Percentiles rank a stretch among this genome's conserved stretches.
Evolutionary conservation across 2,797 vertebrate species (phyloP).

Genomic region (Poecilia velifera): DNA sequence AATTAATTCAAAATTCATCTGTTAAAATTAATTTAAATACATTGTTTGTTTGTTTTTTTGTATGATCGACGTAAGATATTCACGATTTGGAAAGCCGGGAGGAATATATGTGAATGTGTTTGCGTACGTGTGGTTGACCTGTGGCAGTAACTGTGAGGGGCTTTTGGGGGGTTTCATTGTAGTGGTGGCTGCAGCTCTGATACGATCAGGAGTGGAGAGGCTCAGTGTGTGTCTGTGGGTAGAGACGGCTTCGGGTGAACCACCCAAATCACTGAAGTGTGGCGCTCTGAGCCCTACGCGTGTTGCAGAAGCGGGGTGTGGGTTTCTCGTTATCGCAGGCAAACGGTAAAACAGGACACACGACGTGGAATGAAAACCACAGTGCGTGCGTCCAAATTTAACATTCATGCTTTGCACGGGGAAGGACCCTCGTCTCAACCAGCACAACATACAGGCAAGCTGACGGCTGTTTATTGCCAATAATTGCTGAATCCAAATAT

Average conservation of each 20-base stretch:
- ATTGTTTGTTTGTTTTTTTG: background rate
- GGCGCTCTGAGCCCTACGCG: constrained; percentile 31
- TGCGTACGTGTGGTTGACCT: constrained; percentile 28
- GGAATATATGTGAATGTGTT: constrained; percentile 1
- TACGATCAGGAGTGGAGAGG: constrained; percentile 27
- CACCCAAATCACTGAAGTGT: constrained; percentile 35
- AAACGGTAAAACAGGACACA: constrained; percentile 17
- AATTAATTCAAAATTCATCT: background rate
- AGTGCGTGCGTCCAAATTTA: constrained; percentile 13
- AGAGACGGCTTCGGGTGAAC: constrained; percentile 30
- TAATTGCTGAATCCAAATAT: constrained; percentile 43
- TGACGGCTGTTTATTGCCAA: constrained; percentile 51
- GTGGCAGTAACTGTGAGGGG: constrained; percentile 37
- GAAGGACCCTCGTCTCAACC: constrained; percentile 19
- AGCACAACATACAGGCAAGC: constrained; percentile 28
- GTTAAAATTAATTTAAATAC: background rate
- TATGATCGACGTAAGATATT: background rate
- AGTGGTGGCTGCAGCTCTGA: constrained; percentile 45
- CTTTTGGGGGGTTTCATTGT: constrained; percentile 36
- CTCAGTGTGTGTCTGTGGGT: constrained; percentile 28
- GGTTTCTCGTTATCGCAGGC: constrained; percentile 44
- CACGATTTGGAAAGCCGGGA: background rate
- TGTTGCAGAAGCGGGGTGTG: constrained; percentile 40
- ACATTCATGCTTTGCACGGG: constrained; percentile 32
- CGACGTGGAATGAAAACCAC: background rate